phyloP scores from a whole-genome alignment of 92 coral and sea anemone species.

The Bergia sp. region DNA sequence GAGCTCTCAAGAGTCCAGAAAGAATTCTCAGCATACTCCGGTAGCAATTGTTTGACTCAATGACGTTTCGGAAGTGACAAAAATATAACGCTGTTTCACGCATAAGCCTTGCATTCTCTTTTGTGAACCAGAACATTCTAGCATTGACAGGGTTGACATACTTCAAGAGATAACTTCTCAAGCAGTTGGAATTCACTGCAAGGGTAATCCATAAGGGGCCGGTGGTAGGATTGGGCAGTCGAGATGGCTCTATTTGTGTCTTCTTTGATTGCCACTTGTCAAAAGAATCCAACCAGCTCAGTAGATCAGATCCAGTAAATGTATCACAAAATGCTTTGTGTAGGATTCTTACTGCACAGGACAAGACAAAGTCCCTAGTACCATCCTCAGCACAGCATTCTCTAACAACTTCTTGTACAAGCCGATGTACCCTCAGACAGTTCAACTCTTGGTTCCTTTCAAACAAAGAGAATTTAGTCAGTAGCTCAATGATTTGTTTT shows the following conservation, averaged over 20 bases:
- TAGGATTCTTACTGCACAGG: constrained; percentile 23
- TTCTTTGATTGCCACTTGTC: not conserved
- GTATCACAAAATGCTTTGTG: constrained; percentile 37
- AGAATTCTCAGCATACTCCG: constrained; percentile 11
- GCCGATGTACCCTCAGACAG: constrained; percentile 43
- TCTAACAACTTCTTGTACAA: constrained; percentile 44
- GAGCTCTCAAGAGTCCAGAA: not conserved
- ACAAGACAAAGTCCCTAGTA: constrained; percentile 10
- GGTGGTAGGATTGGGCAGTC: not conserved
- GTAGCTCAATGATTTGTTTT: constrained; percentile 27
- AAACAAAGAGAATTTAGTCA: constrained; percentile 42
- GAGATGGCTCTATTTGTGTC: not conserved
- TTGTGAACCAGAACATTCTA: constrained; percentile 10
- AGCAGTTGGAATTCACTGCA: constrained; percentile 25
- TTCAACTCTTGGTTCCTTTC: not conserved
- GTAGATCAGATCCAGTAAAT: constrained; percentile 31
- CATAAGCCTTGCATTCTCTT: constrained; percentile 26
- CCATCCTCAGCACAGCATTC: constrained; percentile 24
- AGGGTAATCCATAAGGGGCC: constrained; percentile 21
- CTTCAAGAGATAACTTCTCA: not conserved
- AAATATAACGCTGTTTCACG: constrained; percentile 40
- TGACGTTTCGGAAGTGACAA: not conserved
- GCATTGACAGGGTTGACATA: not conserved
- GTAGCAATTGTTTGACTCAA: constrained; percentile 8
- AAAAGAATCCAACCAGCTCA: constrained; percentile 13